Conservation (phyloP, 2,113 vertebrate species). For the Oryzias woworae region DNA sequence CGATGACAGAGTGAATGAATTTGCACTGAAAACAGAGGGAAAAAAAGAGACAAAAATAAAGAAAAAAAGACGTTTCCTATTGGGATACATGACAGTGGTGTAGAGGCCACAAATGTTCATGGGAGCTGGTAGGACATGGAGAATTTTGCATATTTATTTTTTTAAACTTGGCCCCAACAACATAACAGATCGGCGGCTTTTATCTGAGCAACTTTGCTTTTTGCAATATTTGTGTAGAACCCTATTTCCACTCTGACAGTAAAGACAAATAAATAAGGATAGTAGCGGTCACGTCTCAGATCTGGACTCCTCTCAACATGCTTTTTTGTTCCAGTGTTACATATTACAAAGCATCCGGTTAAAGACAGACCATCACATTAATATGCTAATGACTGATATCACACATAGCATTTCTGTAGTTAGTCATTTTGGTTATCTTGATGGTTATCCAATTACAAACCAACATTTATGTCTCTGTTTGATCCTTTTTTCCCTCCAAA, state of each 20-base stretch:
- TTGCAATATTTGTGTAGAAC: slow-evolving; percentile 34
- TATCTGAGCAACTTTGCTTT: slow-evolving; percentile 8
- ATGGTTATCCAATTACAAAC: slow-evolving; percentile 29
- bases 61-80: too few relatives aligned
- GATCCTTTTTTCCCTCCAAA: slow-evolving; percentile 13
- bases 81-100: background rate
- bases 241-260: slow-evolving; percentile 34
- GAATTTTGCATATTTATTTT: background rate
- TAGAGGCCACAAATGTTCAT: slow-evolving; percentile 14
- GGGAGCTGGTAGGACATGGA: slow-evolving; percentile 15
- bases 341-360: slow-evolving; percentile 62
- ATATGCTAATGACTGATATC: slow-evolving; percentile 39
- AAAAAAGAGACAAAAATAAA: too few relatives aligned
- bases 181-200: slow-evolving; percentile 3
- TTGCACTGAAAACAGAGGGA: too few relatives aligned
- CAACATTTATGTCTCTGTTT: slow-evolving; percentile 8
- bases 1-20: too few relatives aligned
- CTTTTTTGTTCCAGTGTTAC: slow-evolving; percentile 73
- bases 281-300: slow-evolving; percentile 25
- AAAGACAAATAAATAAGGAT: slow-evolving; percentile 69
- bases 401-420: slow-evolving; percentile 18
- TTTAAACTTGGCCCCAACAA: background rate
- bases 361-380: slow-evolving; percentile 36
- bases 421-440: slow-evolving; percentile 14
- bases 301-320: slow-evolving; percentile 4